Conservation (phyloP, 2,797 vertebrate species). For the Gallinago stenura region DNA sequence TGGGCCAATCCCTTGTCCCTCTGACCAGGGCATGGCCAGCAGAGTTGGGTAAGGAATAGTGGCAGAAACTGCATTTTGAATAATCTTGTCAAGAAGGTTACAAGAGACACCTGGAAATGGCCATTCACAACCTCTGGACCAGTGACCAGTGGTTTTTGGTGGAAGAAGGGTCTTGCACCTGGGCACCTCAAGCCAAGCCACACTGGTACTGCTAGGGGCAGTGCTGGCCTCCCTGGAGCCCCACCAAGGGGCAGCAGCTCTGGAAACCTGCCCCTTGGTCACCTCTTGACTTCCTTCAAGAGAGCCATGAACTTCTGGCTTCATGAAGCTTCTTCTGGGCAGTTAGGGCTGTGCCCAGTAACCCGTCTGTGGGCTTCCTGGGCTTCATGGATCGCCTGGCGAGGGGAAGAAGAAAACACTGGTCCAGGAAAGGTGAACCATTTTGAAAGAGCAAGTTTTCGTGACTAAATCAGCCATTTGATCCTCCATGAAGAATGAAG, state of each 20-base stretch:
- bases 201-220: fast-evolving
- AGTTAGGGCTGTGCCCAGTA: fast-evolving
- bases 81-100: background rate
- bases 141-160: fast-evolving
- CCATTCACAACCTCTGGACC: fast-evolving
- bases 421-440: fast-evolving
- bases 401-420: fast-evolving
- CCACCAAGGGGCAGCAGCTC: fast-evolving
- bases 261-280: background rate
- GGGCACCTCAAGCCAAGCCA: fast-evolving
- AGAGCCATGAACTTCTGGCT: background rate
- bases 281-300: fast-evolving
- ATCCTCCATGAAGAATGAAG: background rate
- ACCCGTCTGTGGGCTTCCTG: fast-evolving
- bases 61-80: background rate
- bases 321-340: background rate
- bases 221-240: background rate
- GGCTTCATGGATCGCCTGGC: fast-evolving
- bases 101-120: background rate
- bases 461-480: background rate
- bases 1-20: background rate
- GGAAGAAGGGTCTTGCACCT: fast-evolving
- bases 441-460: background rate
- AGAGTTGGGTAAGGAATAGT: too few species aligned
- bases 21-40: fast-evolving